Conservation (phyloP, 2,797 vertebrate species). For the Borostomias antarcticus region DNA sequence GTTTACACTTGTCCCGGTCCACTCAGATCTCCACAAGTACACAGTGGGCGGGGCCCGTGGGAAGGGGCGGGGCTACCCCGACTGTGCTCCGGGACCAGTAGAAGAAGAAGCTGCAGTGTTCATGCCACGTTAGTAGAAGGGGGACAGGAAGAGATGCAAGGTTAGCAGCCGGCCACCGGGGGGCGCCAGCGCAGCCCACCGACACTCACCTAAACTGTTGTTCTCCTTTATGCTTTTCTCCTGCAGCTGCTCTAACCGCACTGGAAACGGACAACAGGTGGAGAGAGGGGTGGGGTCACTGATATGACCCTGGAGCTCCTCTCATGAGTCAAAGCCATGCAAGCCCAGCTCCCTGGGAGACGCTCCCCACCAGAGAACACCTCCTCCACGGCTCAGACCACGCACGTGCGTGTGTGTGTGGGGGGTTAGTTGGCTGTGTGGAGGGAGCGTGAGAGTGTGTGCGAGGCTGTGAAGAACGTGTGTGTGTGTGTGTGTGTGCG, state of each 20-base stretch:
- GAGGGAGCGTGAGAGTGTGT: not conserved
- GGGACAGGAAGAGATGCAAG: slow-evolving; percentile 16
- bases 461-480: not conserved
- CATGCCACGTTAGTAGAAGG: slow-evolving; percentile 54
- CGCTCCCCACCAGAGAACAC: no score
- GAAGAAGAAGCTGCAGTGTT: slow-evolving; percentile 20
- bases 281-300: slow-evolving; percentile 66
- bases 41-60: no score
- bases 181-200: not conserved
- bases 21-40: no score
- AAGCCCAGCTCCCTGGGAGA: not conserved
- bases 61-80: no score
- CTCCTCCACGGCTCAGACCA: no score
- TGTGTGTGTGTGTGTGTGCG: not conserved
- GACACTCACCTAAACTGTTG: slow-evolving; percentile 95
- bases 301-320: slow-evolving; percentile 51
- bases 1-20: no score
- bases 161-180: slow-evolving; percentile 21
- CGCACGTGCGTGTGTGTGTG: no score
- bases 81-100: no score
- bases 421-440: not conserved
- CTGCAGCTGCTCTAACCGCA: slow-evolving; percentile 97
- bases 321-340: slow-evolving; percentile 1
- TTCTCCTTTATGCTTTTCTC: slow-evolving; percentile 98
- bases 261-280: slow-evolving; percentile 90